Percentiles rank a stretch among this genome's conserved stretches.
Conservation (phyloP, 2,797 vertebrate genomes). For the Anguilla megastoma region DNA sequence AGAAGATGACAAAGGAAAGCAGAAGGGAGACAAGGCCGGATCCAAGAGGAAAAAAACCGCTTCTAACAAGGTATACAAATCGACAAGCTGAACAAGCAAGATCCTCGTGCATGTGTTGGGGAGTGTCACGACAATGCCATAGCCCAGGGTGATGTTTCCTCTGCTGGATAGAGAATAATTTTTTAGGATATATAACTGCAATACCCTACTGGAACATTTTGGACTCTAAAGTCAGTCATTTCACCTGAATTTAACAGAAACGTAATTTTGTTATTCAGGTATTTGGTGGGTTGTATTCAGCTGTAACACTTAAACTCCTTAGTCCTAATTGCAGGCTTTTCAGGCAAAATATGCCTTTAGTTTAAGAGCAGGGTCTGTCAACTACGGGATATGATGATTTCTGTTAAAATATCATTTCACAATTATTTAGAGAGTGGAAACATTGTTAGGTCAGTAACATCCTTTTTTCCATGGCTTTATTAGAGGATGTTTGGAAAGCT, state of each 20-base stretch:
- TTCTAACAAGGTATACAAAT: slow-evolving; percentile 60
- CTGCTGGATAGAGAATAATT: not conserved
- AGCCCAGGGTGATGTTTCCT: not conserved
- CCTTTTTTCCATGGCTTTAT: not conserved
- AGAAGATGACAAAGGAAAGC: slow-evolving; percentile 61
- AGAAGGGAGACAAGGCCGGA: slow-evolving; percentile 71
- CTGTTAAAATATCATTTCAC: not conserved
- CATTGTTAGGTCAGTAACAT: not conserved
- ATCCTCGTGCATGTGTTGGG: not conserved
- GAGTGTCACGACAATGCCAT: not conserved
- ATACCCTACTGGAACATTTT: not conserved
- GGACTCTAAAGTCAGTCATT: not conserved
- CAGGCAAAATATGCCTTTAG: not conserved
- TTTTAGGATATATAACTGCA: too few relatives aligned
- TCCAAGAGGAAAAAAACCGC: slow-evolving; percentile 36
- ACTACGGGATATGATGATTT: not conserved
- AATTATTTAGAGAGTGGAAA: not conserved
- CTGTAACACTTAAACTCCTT: not conserved
- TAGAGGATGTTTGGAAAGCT: not conserved
- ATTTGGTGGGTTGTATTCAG: not conserved
- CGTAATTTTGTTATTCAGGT: not conserved
- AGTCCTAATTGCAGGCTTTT: not conserved
- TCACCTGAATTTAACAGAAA: not conserved
- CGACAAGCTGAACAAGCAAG: slow-evolving; percentile 79
- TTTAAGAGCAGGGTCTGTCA: not conserved